Evolutionary conservation across 2,113 vertebrate species (phyloP), one percentile per base, ranked within the genome.

Genomic region (Tyrannus savana): DNA sequence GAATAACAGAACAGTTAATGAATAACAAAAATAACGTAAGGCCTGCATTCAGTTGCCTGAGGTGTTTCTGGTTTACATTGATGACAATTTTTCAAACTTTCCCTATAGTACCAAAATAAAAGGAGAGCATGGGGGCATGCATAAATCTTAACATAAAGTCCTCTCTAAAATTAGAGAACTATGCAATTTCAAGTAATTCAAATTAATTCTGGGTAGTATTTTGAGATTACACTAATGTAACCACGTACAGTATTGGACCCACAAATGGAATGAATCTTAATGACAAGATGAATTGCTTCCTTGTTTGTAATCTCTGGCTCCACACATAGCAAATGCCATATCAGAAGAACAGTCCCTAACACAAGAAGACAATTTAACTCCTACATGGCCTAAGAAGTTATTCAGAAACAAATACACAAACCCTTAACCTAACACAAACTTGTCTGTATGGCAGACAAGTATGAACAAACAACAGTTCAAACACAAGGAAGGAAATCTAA

Each of bases 21-120:
- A 91, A 66, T 87, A 60, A 72, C 9, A 30, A 87, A 96, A 96
- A 92, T 47, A 90, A 86, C 19, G 68, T 28, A 96, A 96, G 56
- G 33, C 66, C 93, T 44, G 19, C 12, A 72, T 82, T 84, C 63
- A 80, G 66, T 69, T 80, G 59, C 78, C 74, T 27, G 30, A 74
- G 28, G 39, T 80, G 55, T 11, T 95, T 88, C 55, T 68, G 39
- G 50, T 80, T 79, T 90, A 80, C 10, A 50, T 0, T 16, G 13
- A 89, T 71, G 71, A 73, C 11, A 52, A 50, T 79, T 85, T 58
- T 64, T 62, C 52, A 88, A 37, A 64, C 31, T 62, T 87, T 52
- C 31, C 62, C 41, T 25, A 19, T 14, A 50, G 9, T 58, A 69
- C 24, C n/a, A 87, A 90, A 92, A 84, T 21, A 41, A 74, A 74